A percentile compares a stretch with the other conserved stretches of the same genome.
Conservation (phyloP, 2,113 vertebrate genomes). For the Scalopus aquaticus region DNA sequence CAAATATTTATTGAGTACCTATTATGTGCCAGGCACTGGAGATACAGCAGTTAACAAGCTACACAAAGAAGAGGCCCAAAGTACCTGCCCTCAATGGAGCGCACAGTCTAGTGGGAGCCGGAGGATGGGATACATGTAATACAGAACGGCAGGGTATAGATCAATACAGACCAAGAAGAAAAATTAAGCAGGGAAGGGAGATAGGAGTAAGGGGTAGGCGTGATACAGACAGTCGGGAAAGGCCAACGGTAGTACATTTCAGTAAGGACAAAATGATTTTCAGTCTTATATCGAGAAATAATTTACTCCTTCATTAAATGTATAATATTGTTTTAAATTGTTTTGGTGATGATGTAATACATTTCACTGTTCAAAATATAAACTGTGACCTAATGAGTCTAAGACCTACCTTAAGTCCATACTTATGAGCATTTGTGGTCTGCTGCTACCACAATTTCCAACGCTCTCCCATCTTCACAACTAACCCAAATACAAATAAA, state of each 20-base stretch:
- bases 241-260: neutral
- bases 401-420: neutral
- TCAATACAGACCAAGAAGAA: slow-evolving; percentile 5
- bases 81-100: slow-evolving; percentile 68
- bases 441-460: neutral
- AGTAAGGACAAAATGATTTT: neutral
- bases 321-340: neutral
- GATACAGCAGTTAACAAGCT: slow-evolving; percentile 42
- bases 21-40: slow-evolving; percentile 31
- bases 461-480: neutral
- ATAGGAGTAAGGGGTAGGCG: neutral
- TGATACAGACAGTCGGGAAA: neutral
- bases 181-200: neutral
- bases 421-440: neutral
- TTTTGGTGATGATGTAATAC: neutral
- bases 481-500: neutral
- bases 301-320: slow-evolving; percentile 12
- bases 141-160: slow-evolving; percentile 13
- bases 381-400: neutral
- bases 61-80: slow-evolving; percentile 47
- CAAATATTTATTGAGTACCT: slow-evolving; percentile 67
- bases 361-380: slow-evolving; percentile 29
- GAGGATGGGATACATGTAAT: neutral
- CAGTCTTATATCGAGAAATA: neutral
- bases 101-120: slow-evolving; percentile 54